phyloP scores from a whole-genome alignment of 2,888 invertebrate genomes.

The Seira musarum region DNA sequence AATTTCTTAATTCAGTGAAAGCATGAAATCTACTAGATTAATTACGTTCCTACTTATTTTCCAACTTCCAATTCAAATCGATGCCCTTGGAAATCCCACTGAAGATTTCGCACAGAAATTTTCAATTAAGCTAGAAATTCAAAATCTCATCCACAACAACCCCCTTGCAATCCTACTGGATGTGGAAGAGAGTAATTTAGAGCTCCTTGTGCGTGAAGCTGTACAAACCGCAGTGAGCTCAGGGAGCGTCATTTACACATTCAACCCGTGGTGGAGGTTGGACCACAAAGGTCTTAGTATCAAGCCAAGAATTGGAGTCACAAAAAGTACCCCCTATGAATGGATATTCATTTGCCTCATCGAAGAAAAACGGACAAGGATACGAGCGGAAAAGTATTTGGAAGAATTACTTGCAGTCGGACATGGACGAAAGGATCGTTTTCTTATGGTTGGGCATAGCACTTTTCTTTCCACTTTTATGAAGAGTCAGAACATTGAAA shows the following conservation, averaged over 20 bases:
- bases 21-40: no score
- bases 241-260: slow-evolving; percentile 18
- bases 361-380: slow-evolving; percentile 7
- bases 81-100: no score
- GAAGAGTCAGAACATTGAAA: neutral
- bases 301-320: neutral
- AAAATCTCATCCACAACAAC: slow-evolving; percentile 21
- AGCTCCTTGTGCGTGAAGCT: neutral
- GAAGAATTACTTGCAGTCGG: slow-evolving; percentile 20
- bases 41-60: no score
- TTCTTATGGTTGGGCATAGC: slow-evolving; percentile 15
- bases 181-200: slow-evolving; percentile 14
- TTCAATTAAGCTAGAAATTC: no score
- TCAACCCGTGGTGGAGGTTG: slow-evolving; percentile 21
- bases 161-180: slow-evolving; percentile 22
- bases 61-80: no score
- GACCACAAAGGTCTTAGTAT: neutral
- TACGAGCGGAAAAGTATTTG: slow-evolving; percentile 17
- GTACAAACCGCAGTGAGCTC: slow-evolving; percentile 5
- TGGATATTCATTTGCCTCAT: slow-evolving; percentile 45
- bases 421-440: slow-evolving; percentile 27
- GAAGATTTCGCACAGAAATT: no score
- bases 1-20: no score
- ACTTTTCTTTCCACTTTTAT: slow-evolving; percentile 11
- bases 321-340: slow-evolving; percentile 2